Evolutionary conservation across 2,797 vertebrate species (phyloP), one percentile per base, ranked within the genome.

Genomic region (Ctenochaetus hawaiiensis): DNA sequence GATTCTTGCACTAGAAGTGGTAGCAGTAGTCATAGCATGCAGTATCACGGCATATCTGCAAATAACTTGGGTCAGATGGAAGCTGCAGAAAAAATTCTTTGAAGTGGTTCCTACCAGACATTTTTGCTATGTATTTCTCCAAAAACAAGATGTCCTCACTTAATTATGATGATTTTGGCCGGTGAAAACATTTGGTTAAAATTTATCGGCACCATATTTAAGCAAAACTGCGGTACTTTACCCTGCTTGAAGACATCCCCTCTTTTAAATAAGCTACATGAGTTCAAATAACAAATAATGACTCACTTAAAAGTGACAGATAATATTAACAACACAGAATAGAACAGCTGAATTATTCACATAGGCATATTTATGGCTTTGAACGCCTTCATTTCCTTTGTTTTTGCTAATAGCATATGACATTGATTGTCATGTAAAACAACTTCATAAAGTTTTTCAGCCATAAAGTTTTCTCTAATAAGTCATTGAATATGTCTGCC

Each of bases 61-160:
- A 67, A 80, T 60, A 59, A 59, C 86, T n/a, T 84, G 91, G 83
- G 81, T 88, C 83, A 82, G 75, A 85, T 81, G 67, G 64, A 67
- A 54, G 13, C 43, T 82, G 71, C 23, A 80, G 20, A 41, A 37
- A 45, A 30, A 41, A 30, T 26, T 69, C 2, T 44, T 65, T n/a
- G 18, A 52, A n/a, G 4, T 16, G 20, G 20, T 65, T 68, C 48
- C 10, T 45, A 47, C 5, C 16, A 45, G 9, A 41, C 11, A 51
- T 49, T 17, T 49, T 43, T 69, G 20, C 13, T 41, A 43, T 67
- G 16, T 37, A 43, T 12, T 8, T 45, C 11, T 54, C 30, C 1
- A 37, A 52, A 56, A 60, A 23, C 16, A 54, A 18, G 6, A 65
- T 51, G 16, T 34, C 18, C 47, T 49, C 8, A 1, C 22, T 64